phyloP scores from a whole-genome alignment of 2,113 vertebrate genomes.

The Leucopsar rothschildi region DNA sequence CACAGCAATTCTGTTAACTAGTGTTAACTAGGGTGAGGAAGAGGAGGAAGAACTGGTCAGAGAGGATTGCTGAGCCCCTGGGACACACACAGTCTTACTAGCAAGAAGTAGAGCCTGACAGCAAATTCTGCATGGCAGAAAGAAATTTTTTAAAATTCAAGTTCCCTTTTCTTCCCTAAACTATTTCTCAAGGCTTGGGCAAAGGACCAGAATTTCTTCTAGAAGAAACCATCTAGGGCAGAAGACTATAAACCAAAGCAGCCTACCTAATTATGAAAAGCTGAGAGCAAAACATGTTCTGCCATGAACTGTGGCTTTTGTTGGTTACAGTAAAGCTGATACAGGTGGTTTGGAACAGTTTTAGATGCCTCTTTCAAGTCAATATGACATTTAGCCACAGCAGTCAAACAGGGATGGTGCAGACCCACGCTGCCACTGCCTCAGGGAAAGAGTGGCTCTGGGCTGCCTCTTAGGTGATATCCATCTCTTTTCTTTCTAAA shows the following conservation, averaged over 20 bases:
- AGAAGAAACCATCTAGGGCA: not conserved
- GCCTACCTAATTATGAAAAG: not conserved
- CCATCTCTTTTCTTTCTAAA: not conserved
- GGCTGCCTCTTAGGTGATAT: not conserved
- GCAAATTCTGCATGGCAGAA: not conserved
- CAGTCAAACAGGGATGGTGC: not conserved
- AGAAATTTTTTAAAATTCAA: not conserved
- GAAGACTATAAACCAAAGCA: not conserved
- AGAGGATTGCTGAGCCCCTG: not conserved
- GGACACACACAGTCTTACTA: not conserved
- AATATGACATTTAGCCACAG: not conserved
- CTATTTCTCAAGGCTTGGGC: not conserved
- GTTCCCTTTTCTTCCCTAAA: not conserved
- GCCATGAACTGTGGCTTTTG: not conserved
- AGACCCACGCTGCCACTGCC: not conserved
- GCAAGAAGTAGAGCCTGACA: not conserved
- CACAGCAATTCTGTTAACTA: not conserved
- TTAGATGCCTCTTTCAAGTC: conserved; percentile 19
- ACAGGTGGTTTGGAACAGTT: conserved; percentile 29
- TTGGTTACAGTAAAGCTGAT: conserved; percentile 13
- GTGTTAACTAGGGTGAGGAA: not conserved
- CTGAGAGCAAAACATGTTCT: conserved; percentile 12
- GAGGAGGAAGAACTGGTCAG: not conserved
- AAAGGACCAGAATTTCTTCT: conserved; percentile 9
- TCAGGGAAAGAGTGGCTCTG: not conserved